Conservation (phyloP, 30 jellyfish, hydroid and myxozoan genomes). For the Chrysaora quinquecirrha region DNA sequence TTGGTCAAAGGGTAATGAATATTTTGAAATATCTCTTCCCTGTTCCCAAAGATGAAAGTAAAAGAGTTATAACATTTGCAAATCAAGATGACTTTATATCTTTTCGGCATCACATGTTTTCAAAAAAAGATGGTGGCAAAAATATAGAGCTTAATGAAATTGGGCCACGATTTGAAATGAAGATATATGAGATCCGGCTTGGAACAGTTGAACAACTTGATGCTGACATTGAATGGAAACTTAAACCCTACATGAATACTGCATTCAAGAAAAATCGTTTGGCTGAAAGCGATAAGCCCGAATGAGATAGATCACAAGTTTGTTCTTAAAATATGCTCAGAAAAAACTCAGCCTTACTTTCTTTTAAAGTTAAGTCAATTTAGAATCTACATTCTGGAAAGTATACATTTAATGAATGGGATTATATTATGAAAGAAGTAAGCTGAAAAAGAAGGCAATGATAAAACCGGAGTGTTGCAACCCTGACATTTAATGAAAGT, state of each 20-base stretch:
- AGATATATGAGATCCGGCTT: conserved; percentile 83
- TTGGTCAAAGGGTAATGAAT: conserved; percentile 92
- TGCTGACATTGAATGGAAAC: conserved; percentile 98
- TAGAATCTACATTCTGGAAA: too few species aligned
- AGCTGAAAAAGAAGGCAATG: too few species aligned
- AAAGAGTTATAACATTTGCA: conserved; percentile 90
- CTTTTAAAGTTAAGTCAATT: too few species aligned
- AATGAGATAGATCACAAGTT: too few species aligned
- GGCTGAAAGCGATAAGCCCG: too few species aligned
- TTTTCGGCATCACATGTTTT: conserved; percentile 89
- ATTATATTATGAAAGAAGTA: too few species aligned
- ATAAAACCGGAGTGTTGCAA: too few species aligned
- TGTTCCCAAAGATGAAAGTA: conserved; percentile 96
- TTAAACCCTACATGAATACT: conserved; percentile 95
- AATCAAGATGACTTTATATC: conserved; percentile 89
- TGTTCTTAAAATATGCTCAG: too few species aligned
- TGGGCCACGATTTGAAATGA: conserved; percentile 99
- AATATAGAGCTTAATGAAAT: conserved; percentile 80
- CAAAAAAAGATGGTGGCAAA: conserved; percentile 81
- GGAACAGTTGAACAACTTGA: conserved; percentile 95
- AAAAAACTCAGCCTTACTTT: too few species aligned
- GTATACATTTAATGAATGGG: too few species aligned
- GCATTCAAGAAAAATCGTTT: conserved; percentile 85
- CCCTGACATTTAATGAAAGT: too few species aligned
- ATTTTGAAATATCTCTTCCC: conserved; percentile 90